Evolutionary conservation across 2,888 invertebrate genomes (phyloP).

Genomic region (Fragum whitleyi): DNA sequence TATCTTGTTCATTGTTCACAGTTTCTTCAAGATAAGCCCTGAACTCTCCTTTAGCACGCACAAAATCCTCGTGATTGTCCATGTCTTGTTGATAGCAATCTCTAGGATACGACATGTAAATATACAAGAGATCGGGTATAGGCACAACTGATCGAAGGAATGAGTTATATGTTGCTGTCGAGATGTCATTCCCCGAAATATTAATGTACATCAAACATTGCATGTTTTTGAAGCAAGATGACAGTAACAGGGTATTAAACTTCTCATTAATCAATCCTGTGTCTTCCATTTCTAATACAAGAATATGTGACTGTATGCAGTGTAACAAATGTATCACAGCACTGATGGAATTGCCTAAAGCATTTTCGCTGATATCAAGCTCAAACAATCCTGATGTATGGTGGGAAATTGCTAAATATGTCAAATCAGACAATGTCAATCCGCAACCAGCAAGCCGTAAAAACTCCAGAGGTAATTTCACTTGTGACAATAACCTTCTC

Average conservation of each 20-base stretch:
- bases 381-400: constrained; percentile 73
- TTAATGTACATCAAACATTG: constrained; percentile 75
- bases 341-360: constrained; percentile 53
- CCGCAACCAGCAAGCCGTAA: constrained; percentile 79
- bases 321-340: constrained; percentile 65
- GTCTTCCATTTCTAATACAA: constrained; percentile 80
- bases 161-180: constrained; percentile 39
- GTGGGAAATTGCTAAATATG: constrained; percentile 75
- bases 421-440: constrained; percentile 75
- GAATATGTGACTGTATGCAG: constrained; percentile 59
- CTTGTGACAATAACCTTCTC: constrained; percentile 67
- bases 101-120: constrained; percentile 63
- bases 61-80: constrained; percentile 2
- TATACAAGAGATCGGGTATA: constrained; percentile 56
- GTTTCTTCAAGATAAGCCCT: background rate
- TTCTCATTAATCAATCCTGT: constrained; percentile 68
- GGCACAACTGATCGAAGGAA: constrained; percentile 58
- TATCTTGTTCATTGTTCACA: constrained; percentile 7
- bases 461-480: constrained; percentile 74
- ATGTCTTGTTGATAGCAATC: constrained; percentile 61
- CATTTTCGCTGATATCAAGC: constrained; percentile 82
- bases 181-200: constrained; percentile 70
- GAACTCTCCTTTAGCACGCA: background rate
- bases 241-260: constrained; percentile 55
- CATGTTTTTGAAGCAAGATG: constrained; percentile 61